Conservation (phyloP, 2,113 vertebrate species). For the Atractosteus spatula region DNA sequence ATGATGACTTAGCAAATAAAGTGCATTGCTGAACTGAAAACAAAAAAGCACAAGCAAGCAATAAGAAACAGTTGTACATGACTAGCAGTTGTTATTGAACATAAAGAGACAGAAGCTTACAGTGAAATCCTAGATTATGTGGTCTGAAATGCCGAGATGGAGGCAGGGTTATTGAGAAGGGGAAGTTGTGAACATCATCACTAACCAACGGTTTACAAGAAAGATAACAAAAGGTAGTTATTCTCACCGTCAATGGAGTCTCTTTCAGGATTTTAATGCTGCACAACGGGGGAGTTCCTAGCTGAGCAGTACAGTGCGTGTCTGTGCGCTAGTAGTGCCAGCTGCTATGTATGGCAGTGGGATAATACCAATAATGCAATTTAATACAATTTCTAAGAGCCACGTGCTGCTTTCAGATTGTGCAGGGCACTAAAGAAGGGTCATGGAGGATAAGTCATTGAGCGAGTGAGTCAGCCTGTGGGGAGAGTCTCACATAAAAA, state of each 20-base stretch:
- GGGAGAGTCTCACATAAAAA: neutral
- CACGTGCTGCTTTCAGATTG: conserved; percentile 36
- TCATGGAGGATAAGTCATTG: conserved; percentile 7
- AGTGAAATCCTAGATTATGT: conserved; percentile 1
- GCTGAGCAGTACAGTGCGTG: neutral
- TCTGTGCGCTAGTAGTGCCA: conserved; percentile 14
- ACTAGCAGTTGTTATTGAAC: too few species aligned
- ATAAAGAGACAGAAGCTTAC: neutral
- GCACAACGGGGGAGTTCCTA: neutral
- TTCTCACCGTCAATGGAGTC: conserved; percentile 1
- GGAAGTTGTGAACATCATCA: neutral
- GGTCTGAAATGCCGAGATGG: neutral
- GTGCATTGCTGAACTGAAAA: too few species aligned
- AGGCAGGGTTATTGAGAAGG: neutral
- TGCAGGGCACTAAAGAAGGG: conserved; percentile 23
- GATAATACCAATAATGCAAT: conserved; percentile 45
- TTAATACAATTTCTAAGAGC: conserved; percentile 47
- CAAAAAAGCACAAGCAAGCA: too few species aligned
- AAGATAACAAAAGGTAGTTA: conserved; percentile 6
- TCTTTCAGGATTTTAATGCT: conserved; percentile 1
- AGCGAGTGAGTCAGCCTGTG: conserved; percentile 10
- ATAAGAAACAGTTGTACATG: too few species aligned
- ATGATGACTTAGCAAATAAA: too few species aligned
- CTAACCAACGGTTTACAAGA: too few species aligned
- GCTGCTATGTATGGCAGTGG: conserved; percentile 27